Base-by-base conservation (phyloP, 2,888 invertebrate genomes). In the Hypena proboscidalis region DNA sequence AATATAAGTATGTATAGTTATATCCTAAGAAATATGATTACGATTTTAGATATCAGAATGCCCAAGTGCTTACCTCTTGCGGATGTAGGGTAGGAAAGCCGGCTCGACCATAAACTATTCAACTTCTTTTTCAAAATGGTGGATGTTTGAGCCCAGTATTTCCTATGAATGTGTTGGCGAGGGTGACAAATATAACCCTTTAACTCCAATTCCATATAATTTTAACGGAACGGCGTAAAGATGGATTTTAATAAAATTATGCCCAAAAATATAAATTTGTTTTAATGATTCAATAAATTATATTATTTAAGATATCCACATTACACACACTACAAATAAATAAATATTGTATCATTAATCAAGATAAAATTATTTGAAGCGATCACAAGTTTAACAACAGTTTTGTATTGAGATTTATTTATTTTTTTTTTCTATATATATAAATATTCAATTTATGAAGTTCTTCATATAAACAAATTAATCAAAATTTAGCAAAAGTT, bases 171-270 rank as follows among this genome's bases (percentile, higher is more conserved):
- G 17, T 17, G 33, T 43, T 14, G 7, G 8, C 15, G 35, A 48
- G 34, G 46, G 43, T 45, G 37, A 37, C 35, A 37, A 40, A 27
- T 40, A 56, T 53, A 52, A 38, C 54, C 51, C 32, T 41, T 35
- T 48, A 49, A 49, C 43, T 57, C 31, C 38, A 61, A 57, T 58
- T 58, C 55, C 55, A 49, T 58, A 42, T 57, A 57, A 52, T 57
- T 59, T 53, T 55, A 58, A 58, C 47, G 45, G 67, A 65, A 67
- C 62, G 65, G 65, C 65, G 66, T 68, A 62, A 70, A 58, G 60
- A 66, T 65, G 68, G 71, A 77, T 77, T 83, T 83, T 80, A 83
- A 77, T 83, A 83, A 81, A 83, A 74, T 69, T 83, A 79, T 80
- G 77, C 75, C 68, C 66, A 73, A 70, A 55, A 55, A 47, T 49